phyloP scores from a whole-genome alignment of 1,140 invertebrate genomes.

The Heliothis subflexa region DNA sequence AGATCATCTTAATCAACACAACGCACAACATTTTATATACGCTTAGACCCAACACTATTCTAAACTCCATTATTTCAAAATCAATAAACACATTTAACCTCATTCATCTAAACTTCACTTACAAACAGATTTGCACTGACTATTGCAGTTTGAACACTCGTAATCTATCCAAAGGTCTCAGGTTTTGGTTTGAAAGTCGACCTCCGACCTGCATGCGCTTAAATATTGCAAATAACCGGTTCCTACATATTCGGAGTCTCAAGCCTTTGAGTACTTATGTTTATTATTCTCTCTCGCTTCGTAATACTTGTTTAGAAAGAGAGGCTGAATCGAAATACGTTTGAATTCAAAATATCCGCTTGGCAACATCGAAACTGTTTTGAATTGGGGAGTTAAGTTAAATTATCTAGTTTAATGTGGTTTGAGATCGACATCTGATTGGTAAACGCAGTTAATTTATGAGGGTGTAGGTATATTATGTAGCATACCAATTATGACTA shows the following conservation, averaged over 20 bases:
- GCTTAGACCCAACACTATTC: background rate
- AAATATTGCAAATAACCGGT: slow-evolving; percentile 58
- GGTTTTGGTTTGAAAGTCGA: slow-evolving; percentile 39
- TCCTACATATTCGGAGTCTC: slow-evolving; percentile 37
- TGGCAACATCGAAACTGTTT: slow-evolving; percentile 18
- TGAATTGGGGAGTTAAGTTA: background rate
- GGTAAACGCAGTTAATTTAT: too few species aligned
- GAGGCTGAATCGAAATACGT: slow-evolving; percentile 15
- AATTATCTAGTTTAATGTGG: background rate
- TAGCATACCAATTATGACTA: too few species aligned
- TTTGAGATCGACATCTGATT: background rate
- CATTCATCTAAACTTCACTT: background rate
- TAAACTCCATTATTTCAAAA: background rate
- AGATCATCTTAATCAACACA: too few species aligned
- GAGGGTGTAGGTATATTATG: too few species aligned
- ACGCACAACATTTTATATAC: too few species aligned
- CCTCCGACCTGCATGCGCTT: slow-evolving; percentile 54
- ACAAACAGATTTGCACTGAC: slow-evolving; percentile 30
- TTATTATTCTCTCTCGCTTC: slow-evolving; percentile 9
- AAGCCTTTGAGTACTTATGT: slow-evolving; percentile 25
- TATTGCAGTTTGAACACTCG: slow-evolving; percentile 14
- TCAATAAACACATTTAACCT: background rate
- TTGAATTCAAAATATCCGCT: slow-evolving; percentile 31
- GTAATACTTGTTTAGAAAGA: background rate
- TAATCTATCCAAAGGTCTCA: slow-evolving; percentile 34